phyloP scores from a whole-genome alignment of 1,140 invertebrate genomes.

The Pachyrhynchus sulphureomaculatus region DNA sequence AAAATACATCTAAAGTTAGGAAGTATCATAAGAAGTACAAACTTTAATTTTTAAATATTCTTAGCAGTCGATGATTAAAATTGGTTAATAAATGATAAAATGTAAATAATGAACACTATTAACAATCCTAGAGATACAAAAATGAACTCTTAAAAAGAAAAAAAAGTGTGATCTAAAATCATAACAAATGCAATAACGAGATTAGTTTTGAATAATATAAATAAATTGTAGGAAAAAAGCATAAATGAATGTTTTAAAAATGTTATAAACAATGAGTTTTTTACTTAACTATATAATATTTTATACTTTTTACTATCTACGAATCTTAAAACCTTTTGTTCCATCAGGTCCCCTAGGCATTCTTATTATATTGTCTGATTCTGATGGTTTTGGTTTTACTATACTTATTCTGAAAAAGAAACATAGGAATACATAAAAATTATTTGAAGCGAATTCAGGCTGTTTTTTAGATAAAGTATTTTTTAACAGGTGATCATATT shows the following conservation, averaged over 20 bases:
- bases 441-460: no score
- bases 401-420: slow-evolving; percentile 43
- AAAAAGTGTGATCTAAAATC: not conserved
- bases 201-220: not conserved
- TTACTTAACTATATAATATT: slow-evolving; percentile 12
- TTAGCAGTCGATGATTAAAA: not conserved
- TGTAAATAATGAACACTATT: slow-evolving; percentile 4
- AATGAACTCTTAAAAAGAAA: not conserved
- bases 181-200: not conserved
- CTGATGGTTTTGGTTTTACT: slow-evolving; percentile 38
- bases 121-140: not conserved
- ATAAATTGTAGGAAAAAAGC: not conserved
- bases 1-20: not conserved
- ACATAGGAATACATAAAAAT: no score
- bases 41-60: not conserved
- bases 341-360: slow-evolving; percentile 61
- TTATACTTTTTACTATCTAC: slow-evolving; percentile 54
- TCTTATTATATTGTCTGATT: slow-evolving; percentile 52
- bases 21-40: not conserved
- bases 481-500: no score
- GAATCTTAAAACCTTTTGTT: slow-evolving; percentile 59
- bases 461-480: no score
- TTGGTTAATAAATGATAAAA: slow-evolving; percentile 1
- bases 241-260: not conserved
- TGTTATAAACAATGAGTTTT: slow-evolving; percentile 3